Base-by-base conservation (phyloP, 2,888 invertebrate genomes). In the Drosophila cracens region DNA sequence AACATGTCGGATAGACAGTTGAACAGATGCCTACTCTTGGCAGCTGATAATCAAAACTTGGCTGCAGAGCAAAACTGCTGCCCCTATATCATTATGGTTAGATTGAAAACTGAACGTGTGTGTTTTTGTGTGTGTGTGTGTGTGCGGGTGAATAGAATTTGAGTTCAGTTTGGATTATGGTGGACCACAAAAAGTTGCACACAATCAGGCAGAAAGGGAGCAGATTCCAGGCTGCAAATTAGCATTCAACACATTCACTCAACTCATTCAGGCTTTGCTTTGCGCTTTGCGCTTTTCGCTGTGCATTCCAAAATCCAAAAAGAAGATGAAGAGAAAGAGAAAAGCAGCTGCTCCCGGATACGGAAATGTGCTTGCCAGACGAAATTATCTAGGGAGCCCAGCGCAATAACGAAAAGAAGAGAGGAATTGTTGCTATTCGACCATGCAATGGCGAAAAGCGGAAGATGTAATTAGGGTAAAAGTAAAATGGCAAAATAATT, bases 381-480 rank as follows among this genome's bases (percentile, higher is more conserved):
- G 71, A 81, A 85, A 89, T 85, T 89, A 86, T 87, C 89, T 81
- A 78, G 83, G 83, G 88, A 87, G 62, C 61, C 74, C 66, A 72
- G 64, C 61, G 40, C 56, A 57, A 54, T 64, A 65, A 58, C 62
- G 49, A 29, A 62, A 64, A 64, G 48, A 46, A 25, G 49, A 29
- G 18, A 57, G 68, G 64, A 82, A 69, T 40, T 67, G 74, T 38
- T 56, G 67, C 69, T 53, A 64, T 67, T 57, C 57, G 34, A 67
- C 70, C 51, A 46, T 62, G 66, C 59, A 53, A 43, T 54, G 58
- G 71, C 63, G 33, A 34, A 49, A 34, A 31, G 62, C 84, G 85
- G 85, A 89, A 89, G 80, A 87, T 78, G 87, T 85, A 85, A 85
- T 89, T 85, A 87, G 85, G 85, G 70, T 82, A 73, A 87, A 87